Evolutionary conservation across 2,888 invertebrate species (phyloP), one percentile per base, ranked within the genome.

Genomic region (Lymantria dispar): DNA sequence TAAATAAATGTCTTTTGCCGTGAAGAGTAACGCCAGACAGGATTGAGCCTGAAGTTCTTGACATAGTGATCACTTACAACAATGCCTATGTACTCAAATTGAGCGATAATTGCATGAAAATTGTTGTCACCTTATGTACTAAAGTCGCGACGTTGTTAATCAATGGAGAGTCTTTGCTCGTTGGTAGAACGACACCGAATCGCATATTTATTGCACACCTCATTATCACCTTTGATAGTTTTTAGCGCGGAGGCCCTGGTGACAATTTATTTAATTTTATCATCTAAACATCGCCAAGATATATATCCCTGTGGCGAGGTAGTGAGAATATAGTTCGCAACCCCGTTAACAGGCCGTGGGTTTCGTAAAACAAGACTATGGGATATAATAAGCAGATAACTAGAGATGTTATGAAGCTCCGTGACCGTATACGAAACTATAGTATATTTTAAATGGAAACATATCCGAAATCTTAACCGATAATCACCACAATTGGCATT

Each of bases 221-320:
- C 63, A 79, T 81, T 80, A 80, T 76, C 80, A 79, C 81, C 75
- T 80, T 58, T 62, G 68, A 72, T 72, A 74, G 78, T 71, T 76
- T 72, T 77, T 75, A 78, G 78, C 75, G 61, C 61, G 60, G 60
- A 59, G 72, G 73, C 73, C 71, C 68, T 67, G 58, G 48, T 48
- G 63, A 57, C 29, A 11, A 60, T 53, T 59, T 68, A 68, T 64
- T 64, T 50, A 54, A 63, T 22, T 58, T 66, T 66, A 67, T 66
- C 70, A 73, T 70, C 67, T 68, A 55, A 60, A 55, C 48, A 49
- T 68, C 58, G 45, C 50, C 22, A 22, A 22, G 22, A 22, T 22
- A 22, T 2, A 22, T 22, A 3, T 22, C 22, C 22, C 3, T 22
- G 5, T 22, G 22, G 22, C 5, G 5, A 22, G 3, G 2, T 2